Evolutionary conservation across 2,888 invertebrate species (phyloP), one percentile per base, ranked within the genome.

Genomic region (Callyntrura sp.): DNA sequence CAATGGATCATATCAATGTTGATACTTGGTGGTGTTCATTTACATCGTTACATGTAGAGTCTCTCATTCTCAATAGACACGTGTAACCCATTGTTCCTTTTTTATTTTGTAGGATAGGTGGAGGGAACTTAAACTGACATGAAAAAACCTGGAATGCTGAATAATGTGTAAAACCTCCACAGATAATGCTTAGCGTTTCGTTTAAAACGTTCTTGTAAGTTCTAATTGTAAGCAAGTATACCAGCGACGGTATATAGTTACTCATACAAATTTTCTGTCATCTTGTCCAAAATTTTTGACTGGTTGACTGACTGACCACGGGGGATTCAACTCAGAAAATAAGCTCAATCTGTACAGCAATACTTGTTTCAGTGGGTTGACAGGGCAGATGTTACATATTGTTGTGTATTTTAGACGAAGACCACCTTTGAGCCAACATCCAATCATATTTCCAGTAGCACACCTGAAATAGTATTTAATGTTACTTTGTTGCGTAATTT

Each of bases 391-490:
- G 65, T 5, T 65, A 9, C n/a, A 6, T 35, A 65, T 65, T 65
- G 23, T 65, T 65, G 23, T 25, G 9, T 65, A 65, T 14, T 65
- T 8, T 23, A 25, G 28, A 25, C 23, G 3, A n/a, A 57, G 86
- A 86, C 86, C 86, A 86, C 86, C 86, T 86, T 68, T 86, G 86
- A 86, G 79, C 17, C n/a, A 25, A 25, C 25, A 25, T 17, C 57
- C 1, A 6, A 17, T 62, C 25, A 5, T 25, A 25, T 25, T 62
- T 62, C 14, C 62, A 25, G 62, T 62, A 62, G 25, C 25, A 35
- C 35, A 35, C 35, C 35, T 35, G 2, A 51, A 51, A 51, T 14
- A 51, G 51, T n/a, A 14, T 51, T 51, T n/a, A 14, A 51, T 11
- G 9, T 51, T 51, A 11, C n/a, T 51, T 51, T n/a, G n/a, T 51